These are phyloP conservation scores for Myotis davidii DNA, from an alignment of 2,113 vertebrate species.

Conservation along the genomic window DNA sequence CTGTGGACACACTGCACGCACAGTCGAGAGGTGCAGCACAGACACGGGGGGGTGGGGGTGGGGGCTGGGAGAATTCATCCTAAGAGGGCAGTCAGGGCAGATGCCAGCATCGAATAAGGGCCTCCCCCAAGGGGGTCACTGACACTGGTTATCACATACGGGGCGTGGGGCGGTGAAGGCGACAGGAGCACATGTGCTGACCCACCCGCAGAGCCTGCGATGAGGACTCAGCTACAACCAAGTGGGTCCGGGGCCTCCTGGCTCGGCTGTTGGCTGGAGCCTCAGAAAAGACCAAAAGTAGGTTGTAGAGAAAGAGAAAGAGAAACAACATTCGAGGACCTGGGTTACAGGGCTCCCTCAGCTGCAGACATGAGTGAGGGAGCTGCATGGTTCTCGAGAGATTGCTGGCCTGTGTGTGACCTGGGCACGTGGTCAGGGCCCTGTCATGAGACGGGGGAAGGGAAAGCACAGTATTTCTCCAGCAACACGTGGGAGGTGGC, in stretches of 20 bases:
- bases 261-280: not conserved
- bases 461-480: constrained; percentile 95
- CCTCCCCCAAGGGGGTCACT: not conserved
- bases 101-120: not conserved
- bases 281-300: not conserved
- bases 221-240: no score
- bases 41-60: accelerated
- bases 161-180: accelerated
- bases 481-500: constrained; percentile 93
- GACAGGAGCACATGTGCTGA: accelerated
- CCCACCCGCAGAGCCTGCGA: accelerated
- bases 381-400: constrained; percentile 87
- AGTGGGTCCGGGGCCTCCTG: not conserved
- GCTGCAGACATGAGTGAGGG: constrained; percentile 86
- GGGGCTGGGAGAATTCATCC: accelerated
- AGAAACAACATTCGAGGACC: not conserved
- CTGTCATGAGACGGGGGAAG: constrained; percentile 94
- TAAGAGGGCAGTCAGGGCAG: accelerated
- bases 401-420: constrained; percentile 83
- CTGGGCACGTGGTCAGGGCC: constrained; percentile 88
- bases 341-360: constrained; percentile 85
- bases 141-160: accelerated
- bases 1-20: not conserved
- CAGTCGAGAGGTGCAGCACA: not conserved
- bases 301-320: not conserved